Conservation (phyloP, 1,140 invertebrate genomes). For the Ganaspis sp. region DNA sequence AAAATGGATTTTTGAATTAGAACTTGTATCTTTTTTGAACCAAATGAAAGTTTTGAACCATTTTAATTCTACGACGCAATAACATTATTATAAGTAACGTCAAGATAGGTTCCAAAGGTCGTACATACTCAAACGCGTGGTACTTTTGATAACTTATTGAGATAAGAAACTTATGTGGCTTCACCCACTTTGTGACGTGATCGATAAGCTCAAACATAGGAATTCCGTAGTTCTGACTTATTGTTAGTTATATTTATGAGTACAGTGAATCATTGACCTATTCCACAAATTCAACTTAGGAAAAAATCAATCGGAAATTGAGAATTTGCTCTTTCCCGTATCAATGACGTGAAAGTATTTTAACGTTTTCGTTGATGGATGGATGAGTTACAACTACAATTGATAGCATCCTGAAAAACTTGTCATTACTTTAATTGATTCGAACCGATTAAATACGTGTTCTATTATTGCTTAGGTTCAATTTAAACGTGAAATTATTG, state of each 20-base stretch:
- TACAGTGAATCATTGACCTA: constrained; percentile 8
- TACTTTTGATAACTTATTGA: neutral
- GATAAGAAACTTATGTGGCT: neutral
- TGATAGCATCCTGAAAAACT: no score
- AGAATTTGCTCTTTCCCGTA: no score
- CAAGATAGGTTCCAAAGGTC: neutral
- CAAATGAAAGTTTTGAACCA: neutral
- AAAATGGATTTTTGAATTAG: neutral
- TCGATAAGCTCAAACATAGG: constrained; percentile 17
- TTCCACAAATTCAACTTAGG: neutral
- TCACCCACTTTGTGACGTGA: neutral
- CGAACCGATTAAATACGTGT: no score
- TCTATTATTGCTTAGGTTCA: no score
- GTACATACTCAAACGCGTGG: neutral
- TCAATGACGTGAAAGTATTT: no score
- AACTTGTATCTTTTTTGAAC: neutral
- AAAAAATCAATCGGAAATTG: neutral
- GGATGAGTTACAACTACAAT: no score
- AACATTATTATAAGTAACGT: neutral
- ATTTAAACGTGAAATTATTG: no score
- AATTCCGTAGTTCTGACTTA: neutral
- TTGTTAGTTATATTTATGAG: neutral
- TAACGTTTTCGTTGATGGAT: no score
- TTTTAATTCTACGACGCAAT: neutral
- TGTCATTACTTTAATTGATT: no score